Evolutionary conservation across 2,888 invertebrate genomes (phyloP).

Genomic region (Campoplex nolae): DNA sequence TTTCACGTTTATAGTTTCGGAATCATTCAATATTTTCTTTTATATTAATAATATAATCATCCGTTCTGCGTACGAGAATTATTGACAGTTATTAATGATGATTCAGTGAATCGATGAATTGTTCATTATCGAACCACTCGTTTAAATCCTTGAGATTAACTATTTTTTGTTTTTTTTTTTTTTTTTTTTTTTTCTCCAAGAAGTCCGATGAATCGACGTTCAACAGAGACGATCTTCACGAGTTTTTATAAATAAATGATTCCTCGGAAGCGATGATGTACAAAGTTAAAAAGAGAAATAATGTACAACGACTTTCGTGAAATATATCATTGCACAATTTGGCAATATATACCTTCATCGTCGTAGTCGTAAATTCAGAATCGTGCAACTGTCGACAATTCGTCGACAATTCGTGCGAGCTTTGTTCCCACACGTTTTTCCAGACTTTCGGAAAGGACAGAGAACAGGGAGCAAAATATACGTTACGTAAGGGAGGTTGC

Average conservation of each 20-base stretch:
- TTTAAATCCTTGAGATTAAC: too few relatives aligned
- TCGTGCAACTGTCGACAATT: constrained; percentile 28
- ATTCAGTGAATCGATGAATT: too few relatives aligned
- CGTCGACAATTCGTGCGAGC: constrained; percentile 30
- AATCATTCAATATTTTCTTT: background rate
- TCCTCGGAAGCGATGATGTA: background rate
- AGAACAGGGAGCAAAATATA: constrained; percentile 24
- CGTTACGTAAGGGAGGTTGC: constrained; percentile 31
- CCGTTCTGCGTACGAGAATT: too few relatives aligned
- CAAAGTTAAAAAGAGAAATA: too few relatives aligned
- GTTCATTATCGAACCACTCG: too few relatives aligned
- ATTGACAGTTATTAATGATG: too few relatives aligned
- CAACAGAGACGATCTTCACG: background rate
- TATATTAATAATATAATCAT: background rate
- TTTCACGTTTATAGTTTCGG: background rate
- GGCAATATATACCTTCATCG: background rate
- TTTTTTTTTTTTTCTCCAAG: background rate
- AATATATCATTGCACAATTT: constrained; percentile 19
- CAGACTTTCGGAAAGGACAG: constrained; percentile 28
- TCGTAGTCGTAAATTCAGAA: constrained; percentile 23
- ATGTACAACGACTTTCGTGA: background rate
- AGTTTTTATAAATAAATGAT: constrained; percentile 3
- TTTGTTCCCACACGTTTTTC: constrained; percentile 23
- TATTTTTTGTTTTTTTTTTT: background rate
- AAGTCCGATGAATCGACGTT: background rate